Evolutionary conservation across 2,797 vertebrate genomes (phyloP).

Genomic region (Luscinia luscinia): DNA sequence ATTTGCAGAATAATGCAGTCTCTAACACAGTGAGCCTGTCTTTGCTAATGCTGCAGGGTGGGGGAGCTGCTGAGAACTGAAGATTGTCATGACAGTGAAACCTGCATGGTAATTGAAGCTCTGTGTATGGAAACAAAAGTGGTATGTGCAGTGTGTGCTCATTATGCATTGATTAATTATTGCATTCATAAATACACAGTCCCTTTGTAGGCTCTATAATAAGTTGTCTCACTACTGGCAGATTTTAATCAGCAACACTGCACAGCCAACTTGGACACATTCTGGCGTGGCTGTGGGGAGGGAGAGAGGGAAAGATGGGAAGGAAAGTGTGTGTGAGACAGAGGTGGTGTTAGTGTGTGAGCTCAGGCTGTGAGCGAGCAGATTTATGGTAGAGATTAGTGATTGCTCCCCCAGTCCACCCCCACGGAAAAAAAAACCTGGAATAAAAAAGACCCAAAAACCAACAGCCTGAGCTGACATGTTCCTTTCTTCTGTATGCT

Average conservation of each 20-base stretch:
- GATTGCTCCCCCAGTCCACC: background rate
- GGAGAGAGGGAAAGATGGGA: background rate
- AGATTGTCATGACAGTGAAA: background rate
- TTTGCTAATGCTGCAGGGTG: background rate
- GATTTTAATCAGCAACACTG: background rate
- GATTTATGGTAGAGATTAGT: background rate
- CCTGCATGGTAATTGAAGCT: background rate
- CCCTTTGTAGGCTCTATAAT: background rate
- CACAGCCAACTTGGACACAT: background rate
- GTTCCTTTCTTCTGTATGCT: background rate
- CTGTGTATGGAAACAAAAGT: background rate
- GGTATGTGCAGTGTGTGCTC: accelerated
- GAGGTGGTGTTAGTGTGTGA: background rate
- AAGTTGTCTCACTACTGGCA: background rate
- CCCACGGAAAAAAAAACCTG: accelerated
- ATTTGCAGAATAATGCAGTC: background rate
- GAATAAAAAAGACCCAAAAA: background rate
- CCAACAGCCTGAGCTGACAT: background rate
- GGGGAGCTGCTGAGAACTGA: background rate
- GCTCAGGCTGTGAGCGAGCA: background rate
- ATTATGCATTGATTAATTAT: slow-evolving; percentile 10
- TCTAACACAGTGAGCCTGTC: background rate
- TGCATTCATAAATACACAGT: background rate
- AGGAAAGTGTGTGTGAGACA: background rate
- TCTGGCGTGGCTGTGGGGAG: accelerated